Evolutionary conservation across 2,888 invertebrate species (phyloP), one percentile per base, ranked within the genome.

Genomic region (Cheilosia soror): DNA sequence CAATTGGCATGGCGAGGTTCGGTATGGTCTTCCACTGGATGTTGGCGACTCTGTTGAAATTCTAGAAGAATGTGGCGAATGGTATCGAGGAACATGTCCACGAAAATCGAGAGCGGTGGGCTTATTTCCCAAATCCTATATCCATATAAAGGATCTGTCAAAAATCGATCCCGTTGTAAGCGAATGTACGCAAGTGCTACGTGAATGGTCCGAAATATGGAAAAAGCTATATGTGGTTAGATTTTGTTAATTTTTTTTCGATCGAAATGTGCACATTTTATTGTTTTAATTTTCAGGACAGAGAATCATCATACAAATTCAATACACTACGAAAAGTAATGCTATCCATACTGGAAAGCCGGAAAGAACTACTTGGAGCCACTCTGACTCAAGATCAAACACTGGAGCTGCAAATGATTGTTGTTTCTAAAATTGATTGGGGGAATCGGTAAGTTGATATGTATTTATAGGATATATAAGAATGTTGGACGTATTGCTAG

Each of bases 201-300:
- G 98, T 90, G 98, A 98, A 95, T 98, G 98, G 98, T 96, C 96
- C 15, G 94, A 96, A 88, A 95, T 97, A 87, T 98, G 98, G 98
- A 98, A 98, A 90, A 95, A 95, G 88, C 94, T 98, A 57, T 98
- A 96, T 94, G 96, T 98, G 94, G 98, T 98, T 93, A 37, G 37
- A 37, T 37, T 37, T 93, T 95, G 88, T 53, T 47, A 20, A 0
- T 13, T 37, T 57, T 37, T 57, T 53, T 62, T 51, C 7, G 37
- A 29, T 20, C 11, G 0, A 29, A 6, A 53, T 27, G 42, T 37
- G 0, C 29, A 44, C 3, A 31, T 44, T 9, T 20, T 47, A 27
- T 40, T 51, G 9, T 44, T 6, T 37, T 55, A 42, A 29, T 25
- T 92, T 92, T 7, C 91, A 97, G 97, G 96, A 96, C 90, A 94